Evolutionary conservation across 2,888 invertebrate genomes (phyloP), one percentile per base, ranked within the genome.

Genomic region (Muscina levida): DNA sequence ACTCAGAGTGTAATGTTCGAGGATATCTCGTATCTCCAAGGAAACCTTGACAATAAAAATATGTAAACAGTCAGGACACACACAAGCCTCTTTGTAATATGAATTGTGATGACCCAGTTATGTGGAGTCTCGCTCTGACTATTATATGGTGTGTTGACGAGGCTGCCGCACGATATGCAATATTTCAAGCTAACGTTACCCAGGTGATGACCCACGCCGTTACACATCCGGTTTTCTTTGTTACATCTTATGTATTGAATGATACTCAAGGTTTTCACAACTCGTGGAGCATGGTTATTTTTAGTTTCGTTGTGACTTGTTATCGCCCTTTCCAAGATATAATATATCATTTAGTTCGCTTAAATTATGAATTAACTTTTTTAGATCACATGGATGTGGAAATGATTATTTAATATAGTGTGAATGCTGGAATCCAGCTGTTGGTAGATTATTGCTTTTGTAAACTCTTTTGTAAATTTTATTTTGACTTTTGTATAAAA

Each of bases 11-110:
- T 17, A 65, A 59, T 72, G 67, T 24, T 37, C 53, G 70, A 56
- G 51, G 42, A 42, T 31, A 2, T 57, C 13, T 57, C 13, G 11
- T 17, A 65, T 26, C 62, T 77, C 53, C 56, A 46, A 42, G 48
- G 59, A 77, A 81, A 81, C 81, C 81, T 81, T 81, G 81, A 81
- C 81, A 81, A 77, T 81, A 81, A 74, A 71, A 81, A 56, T 42
- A 67, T 37, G 31, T 31, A 31, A 39, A 42, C 72, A 80, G 76
- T n/a, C n/a, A n/a, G n/a, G n/a, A n/a, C n/a, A n/a, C n/a, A 76
- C 79, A 74, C 8, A 78, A 74, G 31, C 56, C 59, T 39, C 44
- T 17, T 51, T 24, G 17, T 37, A 53, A 53, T 22, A 53, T 37
- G 15, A 17, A 8, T 71, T 73, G 77, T 77, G 72, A 77, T 81